Conservation (phyloP, 2,888 invertebrate species). For the Aspidiotus destructor region DNA sequence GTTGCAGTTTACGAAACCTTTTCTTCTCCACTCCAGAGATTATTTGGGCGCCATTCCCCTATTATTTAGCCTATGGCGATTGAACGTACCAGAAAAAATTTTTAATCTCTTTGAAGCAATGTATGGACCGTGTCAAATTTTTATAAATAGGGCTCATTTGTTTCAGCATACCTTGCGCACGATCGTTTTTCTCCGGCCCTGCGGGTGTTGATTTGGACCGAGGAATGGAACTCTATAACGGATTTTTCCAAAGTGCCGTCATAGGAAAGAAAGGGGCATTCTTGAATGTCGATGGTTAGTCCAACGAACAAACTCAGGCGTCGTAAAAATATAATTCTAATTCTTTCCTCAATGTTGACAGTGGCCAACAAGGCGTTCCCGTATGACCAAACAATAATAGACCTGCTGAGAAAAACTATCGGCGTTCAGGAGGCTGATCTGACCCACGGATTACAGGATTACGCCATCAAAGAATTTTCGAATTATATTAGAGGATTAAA, state of each 20-base stretch:
- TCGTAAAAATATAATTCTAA: too few species aligned
- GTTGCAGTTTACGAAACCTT: too few species aligned
- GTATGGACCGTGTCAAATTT: too few species aligned
- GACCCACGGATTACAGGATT: not conserved
- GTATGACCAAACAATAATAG: conserved; percentile 44
- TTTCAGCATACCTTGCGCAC: not conserved
- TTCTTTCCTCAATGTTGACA: not conserved
- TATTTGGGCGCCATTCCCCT: too few species aligned
- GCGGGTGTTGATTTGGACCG: conserved; percentile 53
- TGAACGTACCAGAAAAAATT: too few species aligned
- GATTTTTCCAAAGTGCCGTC: conserved; percentile 84
- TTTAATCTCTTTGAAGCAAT: too few species aligned
- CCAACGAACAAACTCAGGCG: not conserved
- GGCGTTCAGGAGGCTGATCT: conserved; percentile 4
- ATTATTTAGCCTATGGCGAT: too few species aligned
- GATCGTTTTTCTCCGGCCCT: conserved; percentile 59
- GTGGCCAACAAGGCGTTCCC: conserved; percentile 40
- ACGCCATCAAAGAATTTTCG: conserved; percentile 36
- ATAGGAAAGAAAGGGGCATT: conserved; percentile 66
- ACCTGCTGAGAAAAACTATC: not conserved
- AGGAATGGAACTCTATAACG: conserved; percentile 84
- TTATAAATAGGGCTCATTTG: not conserved
- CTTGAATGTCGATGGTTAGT: conserved; percentile 76
- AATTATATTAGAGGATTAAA: conserved; percentile 46
- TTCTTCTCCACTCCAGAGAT: too few species aligned